Evolutionary conservation across 2,888 invertebrate species (phyloP).

Genomic region (Orchestes rusci): DNA sequence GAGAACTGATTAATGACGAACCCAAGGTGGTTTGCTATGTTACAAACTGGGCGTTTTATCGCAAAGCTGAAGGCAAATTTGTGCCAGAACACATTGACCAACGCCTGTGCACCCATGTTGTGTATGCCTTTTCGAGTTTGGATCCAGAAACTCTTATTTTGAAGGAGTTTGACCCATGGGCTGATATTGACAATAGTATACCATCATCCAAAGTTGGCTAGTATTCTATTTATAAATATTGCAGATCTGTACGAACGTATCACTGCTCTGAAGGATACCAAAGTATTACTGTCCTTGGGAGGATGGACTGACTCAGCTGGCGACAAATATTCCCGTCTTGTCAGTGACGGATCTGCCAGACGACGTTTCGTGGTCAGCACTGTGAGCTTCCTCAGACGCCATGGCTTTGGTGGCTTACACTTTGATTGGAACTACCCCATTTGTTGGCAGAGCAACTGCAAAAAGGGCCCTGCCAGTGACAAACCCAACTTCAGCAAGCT

Average conservation of each 20-base stretch:
- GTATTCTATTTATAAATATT: neutral
- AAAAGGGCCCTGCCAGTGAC: constrained; percentile 71
- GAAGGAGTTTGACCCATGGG: constrained; percentile 81
- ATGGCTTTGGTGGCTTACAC: constrained; percentile 81
- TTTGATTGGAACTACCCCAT: constrained; percentile 94
- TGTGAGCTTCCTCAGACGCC: constrained; percentile 61
- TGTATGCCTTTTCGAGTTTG: constrained; percentile 85
- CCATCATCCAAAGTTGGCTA: too few species aligned
- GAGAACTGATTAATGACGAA: constrained; percentile 4
- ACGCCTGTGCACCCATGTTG: constrained; percentile 76
- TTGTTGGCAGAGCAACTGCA: constrained; percentile 88
- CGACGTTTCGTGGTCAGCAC: constrained; percentile 63
- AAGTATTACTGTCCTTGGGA: constrained; percentile 76
- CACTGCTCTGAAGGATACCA: constrained; percentile 57
- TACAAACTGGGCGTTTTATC: constrained; percentile 84
- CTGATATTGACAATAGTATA: constrained; percentile 78
- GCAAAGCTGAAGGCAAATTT: constrained; percentile 75
- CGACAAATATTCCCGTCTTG: constrained; percentile 77
- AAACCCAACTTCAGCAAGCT: constrained; percentile 71
- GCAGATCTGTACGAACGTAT: constrained; percentile 73
- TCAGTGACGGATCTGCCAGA: constrained; percentile 58
- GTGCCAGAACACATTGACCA: constrained; percentile 79
- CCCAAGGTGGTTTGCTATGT: constrained; percentile 67
- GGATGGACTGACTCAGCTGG: constrained; percentile 93
- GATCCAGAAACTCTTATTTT: constrained; percentile 71